Conservation (phyloP, 1,140 invertebrate species). For the Neodiprion lecontei region DNA sequence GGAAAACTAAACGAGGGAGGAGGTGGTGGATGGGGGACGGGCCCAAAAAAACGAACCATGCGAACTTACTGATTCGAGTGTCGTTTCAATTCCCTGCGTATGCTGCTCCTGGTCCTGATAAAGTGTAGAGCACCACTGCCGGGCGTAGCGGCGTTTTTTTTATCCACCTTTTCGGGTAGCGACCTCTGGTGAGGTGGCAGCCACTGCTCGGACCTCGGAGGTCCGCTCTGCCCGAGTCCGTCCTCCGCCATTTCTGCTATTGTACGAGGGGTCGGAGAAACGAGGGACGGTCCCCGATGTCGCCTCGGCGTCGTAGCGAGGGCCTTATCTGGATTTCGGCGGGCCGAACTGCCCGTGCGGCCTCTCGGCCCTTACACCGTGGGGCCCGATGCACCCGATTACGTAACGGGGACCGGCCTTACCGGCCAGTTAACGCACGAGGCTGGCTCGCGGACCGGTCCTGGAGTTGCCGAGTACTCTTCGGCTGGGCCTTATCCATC, state of each 20-base stretch:
- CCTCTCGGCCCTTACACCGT: too few relatives aligned
- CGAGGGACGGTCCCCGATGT: not conserved
- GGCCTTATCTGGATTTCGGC: not conserved
- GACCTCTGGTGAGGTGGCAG: constrained; percentile 31
- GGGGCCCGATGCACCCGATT: constrained; percentile 2
- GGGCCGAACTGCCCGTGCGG: not conserved
- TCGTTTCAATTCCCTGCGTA: constrained; percentile 49
- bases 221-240: constrained; percentile 39
- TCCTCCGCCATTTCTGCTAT: constrained; percentile 29
- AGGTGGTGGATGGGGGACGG: too few relatives aligned
- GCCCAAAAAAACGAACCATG: too few relatives aligned
- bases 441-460: not conserved
- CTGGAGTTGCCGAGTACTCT: not conserved
- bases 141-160: constrained; percentile 42
- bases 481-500: not conserved
- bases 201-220: constrained; percentile 45
- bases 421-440: too few relatives aligned
- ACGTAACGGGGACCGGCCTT: not conserved
- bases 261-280: not conserved
- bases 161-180: constrained; percentile 35
- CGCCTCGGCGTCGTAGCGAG: not conserved
- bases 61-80: constrained; percentile 47
- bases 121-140: constrained; percentile 50
- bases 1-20: too few relatives aligned
- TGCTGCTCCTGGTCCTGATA: constrained; percentile 52